A percentile compares a stretch with the other conserved stretches of the same genome.
These are phyloP conservation scores for Okamejei kenojei DNA, from an alignment of 2,797 vertebrate species.

Conservation along the genomic window DNA sequence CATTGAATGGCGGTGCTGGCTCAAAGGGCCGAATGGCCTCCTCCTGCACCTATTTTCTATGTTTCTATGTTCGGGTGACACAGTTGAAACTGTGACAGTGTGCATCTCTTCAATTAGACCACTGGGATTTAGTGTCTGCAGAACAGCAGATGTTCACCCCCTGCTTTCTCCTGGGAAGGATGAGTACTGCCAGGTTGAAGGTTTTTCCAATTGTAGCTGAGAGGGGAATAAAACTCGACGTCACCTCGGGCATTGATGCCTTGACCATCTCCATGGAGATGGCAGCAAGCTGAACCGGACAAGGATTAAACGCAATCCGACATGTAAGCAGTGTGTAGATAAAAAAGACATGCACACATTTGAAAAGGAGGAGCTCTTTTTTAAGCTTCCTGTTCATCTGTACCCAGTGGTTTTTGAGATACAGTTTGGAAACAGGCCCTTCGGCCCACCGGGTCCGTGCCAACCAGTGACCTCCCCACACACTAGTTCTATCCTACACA, in stretches of 20 bases:
- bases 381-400: neutral
- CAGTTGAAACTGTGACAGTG: neutral
- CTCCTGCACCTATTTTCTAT: no score
- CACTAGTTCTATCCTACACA: no score
- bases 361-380: neutral
- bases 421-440: no score
- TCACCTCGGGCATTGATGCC: neutral
- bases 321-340: neutral
- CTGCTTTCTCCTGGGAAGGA: slow-evolving; percentile 13
- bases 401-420: neutral
- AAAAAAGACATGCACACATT: neutral
- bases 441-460: no score
- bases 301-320: neutral
- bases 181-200: neutral
- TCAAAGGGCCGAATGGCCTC: no score
- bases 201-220: neutral
- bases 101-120: neutral
- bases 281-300: neutral
- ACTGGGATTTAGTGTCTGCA: neutral
- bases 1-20: no score
- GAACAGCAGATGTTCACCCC: neutral
- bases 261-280: slow-evolving; percentile 27
- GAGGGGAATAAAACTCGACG: neutral
- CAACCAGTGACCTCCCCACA: no score
- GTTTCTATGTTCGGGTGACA: neutral